Evolutionary conservation across 2,113 vertebrate genomes (phyloP).

Genomic region (Psilopogon haemacephalus): DNA sequence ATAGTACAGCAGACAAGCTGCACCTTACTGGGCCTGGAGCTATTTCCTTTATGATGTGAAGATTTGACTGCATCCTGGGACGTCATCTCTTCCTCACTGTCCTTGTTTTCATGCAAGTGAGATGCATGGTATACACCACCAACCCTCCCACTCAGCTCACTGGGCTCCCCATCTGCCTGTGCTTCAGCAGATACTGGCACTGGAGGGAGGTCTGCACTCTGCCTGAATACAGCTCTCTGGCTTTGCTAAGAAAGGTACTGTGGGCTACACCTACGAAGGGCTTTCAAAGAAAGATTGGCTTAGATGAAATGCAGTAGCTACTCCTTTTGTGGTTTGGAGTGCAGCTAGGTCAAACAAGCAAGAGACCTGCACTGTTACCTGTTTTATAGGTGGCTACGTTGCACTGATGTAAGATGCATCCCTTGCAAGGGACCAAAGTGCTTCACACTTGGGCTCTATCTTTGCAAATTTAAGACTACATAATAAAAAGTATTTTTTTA

Average conservation of each 20-base stretch:
- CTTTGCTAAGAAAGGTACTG: not conserved
- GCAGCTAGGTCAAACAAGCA: not conserved
- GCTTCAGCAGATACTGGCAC: not conserved
- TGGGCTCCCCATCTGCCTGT: fast-evolving
- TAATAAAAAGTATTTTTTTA: not conserved
- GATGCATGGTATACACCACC: not conserved
- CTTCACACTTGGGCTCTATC: not conserved
- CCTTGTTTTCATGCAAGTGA: not conserved
- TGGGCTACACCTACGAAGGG: not conserved
- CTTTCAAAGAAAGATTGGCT: not conserved
- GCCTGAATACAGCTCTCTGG: not conserved
- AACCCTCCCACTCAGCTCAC: not conserved
- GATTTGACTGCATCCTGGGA: not conserved
- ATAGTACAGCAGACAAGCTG: not conserved
- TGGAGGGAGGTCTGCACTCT: not conserved
- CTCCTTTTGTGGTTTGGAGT: not conserved
- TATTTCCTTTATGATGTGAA: not conserved
- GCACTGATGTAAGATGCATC: not conserved
- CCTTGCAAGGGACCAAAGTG: not conserved
- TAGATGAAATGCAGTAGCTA: not conserved
- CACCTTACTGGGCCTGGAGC: not conserved
- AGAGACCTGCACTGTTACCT: not conserved
- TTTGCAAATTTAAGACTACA: not conserved
- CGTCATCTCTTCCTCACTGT: not conserved
- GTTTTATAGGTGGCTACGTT: not conserved